Percentiles rank a stretch among this genome's conserved stretches.
Evolutionary conservation across 2,888 invertebrate genomes (phyloP).

Genomic region (Proisotoma minuta): DNA sequence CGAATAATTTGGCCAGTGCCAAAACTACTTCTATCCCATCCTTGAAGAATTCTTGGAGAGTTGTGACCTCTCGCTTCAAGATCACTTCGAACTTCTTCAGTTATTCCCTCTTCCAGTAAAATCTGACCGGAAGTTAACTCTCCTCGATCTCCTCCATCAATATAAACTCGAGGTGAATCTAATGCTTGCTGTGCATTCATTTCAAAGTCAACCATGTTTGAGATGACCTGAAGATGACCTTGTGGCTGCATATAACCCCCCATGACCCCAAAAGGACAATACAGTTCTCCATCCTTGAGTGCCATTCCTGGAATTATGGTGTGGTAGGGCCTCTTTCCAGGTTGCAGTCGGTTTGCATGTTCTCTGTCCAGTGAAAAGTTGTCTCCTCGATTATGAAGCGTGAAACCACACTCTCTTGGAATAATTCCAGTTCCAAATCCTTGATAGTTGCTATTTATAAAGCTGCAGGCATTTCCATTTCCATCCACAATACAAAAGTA

Average conservation of each 20-base stretch:
- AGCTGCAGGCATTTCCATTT: constrained; percentile 53
- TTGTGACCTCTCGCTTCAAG: constrained; percentile 39
- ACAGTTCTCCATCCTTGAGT: constrained; percentile 40
- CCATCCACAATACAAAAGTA: constrained; percentile 51
- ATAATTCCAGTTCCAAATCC: constrained; percentile 52
- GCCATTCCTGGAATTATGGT: constrained; percentile 46
- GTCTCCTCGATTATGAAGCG: constrained; percentile 49
- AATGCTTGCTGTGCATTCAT: constrained; percentile 46
- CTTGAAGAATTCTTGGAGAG: constrained; percentile 20
- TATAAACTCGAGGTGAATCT: constrained; percentile 39
- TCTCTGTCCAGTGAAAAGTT: constrained; percentile 41
- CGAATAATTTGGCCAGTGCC: constrained; percentile 43
- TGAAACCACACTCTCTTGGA: constrained; percentile 52
- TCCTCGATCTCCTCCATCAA: constrained; percentile 36
- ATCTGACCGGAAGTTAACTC: constrained; percentile 30
- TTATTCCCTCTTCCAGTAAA: constrained; percentile 42
- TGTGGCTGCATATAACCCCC: constrained; percentile 44
- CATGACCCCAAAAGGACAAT: constrained; percentile 42
- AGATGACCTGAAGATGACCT: constrained; percentile 44
- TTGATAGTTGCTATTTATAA: constrained; percentile 52
- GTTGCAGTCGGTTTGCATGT: constrained; percentile 32
- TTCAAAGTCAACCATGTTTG: constrained; percentile 44
- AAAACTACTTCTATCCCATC: constrained; percentile 30
- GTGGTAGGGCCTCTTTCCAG: constrained; percentile 45
- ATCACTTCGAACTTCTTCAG: constrained; percentile 20